Evolutionary conservation across 2,888 invertebrate genomes (phyloP), one percentile per base, ranked within the genome.

Genomic region (Atherix ibis): DNA sequence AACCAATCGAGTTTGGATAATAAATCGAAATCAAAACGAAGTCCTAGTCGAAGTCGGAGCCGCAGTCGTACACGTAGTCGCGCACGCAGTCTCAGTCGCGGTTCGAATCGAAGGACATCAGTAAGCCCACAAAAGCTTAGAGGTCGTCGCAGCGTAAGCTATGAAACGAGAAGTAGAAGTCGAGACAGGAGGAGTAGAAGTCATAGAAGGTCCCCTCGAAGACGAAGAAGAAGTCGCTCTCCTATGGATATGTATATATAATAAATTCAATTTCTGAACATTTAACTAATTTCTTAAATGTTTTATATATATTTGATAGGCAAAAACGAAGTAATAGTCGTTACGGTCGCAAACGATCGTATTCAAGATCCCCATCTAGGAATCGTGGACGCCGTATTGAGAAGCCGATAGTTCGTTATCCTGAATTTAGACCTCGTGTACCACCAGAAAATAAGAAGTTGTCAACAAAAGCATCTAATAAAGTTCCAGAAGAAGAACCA

Each of bases 371-470:
- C 18, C 39, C 43, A 13, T 42, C 43, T 4, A 25, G 41, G 15
- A 41, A 40, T 4, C 31, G 44, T 5, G 36, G 35, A 16, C 48
- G 49, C 24, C 50, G 53, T 4, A 48, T 61, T 27, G 61, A 61
- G 34, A 56, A 57, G 18, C 50, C 61, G n/a, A 44, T 58, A 4
- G 44, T 62, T 10, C 52, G 51, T 33, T 59, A 54, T 46, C 50
- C 60, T 31, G 60, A 60, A 41, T 60, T 60, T 37, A 47, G 60
- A 14, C 59, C 60, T 2, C 48, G 59, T 6, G 47, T 50, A 25
- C 56, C 58, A 8, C 37, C 40, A 18, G 37, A 36, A 9, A 38
- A 36, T 14, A 40, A 40, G 10, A 36, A 35, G 24, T 22, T 34
- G 4, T 12, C 32, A 5, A 38, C 28, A 19, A 15, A 28, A 24